Percentiles rank a stretch among this genome's conserved stretches.
Conservation (phyloP, 2,113 vertebrate genomes). For the Zosterops japonicus region DNA sequence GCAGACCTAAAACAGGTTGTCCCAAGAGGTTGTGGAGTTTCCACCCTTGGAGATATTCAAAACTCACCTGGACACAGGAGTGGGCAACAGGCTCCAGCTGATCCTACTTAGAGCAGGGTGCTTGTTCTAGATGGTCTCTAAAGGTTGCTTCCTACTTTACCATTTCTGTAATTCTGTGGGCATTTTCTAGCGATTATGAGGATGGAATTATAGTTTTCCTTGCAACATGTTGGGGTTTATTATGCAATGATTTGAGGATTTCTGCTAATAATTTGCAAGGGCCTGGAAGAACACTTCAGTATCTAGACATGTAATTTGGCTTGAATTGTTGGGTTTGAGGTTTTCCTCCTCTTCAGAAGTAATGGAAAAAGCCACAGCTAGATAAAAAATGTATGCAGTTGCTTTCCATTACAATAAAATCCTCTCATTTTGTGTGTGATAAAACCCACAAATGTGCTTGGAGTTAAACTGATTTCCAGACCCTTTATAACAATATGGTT, state of each 20-base stretch:
- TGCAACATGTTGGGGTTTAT: neutral
- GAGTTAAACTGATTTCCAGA: neutral
- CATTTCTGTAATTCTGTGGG: neutral
- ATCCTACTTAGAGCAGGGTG: neutral
- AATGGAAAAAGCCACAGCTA: neutral
- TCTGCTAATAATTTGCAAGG: neutral
- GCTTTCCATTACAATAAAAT: neutral
- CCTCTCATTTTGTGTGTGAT: neutral
- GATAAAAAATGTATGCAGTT: neutral
- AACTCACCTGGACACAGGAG: fast-evolving
- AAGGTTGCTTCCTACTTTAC: neutral
- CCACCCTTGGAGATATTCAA: neutral
- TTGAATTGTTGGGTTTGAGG: neutral
- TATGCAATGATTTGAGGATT: neutral
- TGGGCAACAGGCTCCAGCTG: neutral
- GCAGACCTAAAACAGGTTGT: neutral
- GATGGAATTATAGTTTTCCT: neutral
- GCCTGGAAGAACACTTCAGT: neutral
- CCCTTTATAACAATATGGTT: neutral
- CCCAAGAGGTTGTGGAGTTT: neutral
- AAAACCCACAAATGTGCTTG: neutral
- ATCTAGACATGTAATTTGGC: neutral
- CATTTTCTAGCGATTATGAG: neutral
- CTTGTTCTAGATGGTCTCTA: neutral
- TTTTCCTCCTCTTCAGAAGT: neutral